Evolutionary conservation across 2,888 invertebrate species (phyloP).

Genomic region (Serrognathus titanus): DNA sequence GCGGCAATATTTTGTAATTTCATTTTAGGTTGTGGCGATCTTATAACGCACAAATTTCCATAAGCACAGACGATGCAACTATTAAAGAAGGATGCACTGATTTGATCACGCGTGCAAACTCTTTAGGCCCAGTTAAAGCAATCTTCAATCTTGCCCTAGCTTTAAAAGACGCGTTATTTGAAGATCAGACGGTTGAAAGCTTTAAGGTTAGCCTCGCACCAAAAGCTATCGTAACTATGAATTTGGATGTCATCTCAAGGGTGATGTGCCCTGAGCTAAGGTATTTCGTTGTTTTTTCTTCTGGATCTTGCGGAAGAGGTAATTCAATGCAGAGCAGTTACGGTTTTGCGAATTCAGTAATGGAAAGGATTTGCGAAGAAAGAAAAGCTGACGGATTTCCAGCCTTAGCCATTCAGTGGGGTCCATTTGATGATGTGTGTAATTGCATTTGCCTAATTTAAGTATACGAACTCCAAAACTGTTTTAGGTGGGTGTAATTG

Average conservation of each 20-base stretch:
- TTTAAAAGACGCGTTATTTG: slow-evolving; percentile 70
- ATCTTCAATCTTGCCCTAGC: slow-evolving; percentile 89
- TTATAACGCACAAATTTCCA: slow-evolving; percentile 62
- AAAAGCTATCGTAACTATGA: slow-evolving; percentile 76
- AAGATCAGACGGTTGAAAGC: slow-evolving; percentile 69
- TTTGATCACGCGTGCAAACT: slow-evolving; percentile 63
- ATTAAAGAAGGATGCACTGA: slow-evolving; percentile 65
- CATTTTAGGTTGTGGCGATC: slow-evolving; percentile 56
- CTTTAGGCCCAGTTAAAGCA: slow-evolving; percentile 72
- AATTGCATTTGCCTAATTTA: slow-evolving; percentile 17
- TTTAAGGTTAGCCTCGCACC: slow-evolving; percentile 69
- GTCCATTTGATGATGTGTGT: slow-evolving; percentile 34
- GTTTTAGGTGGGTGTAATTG: slow-evolving; percentile 20
- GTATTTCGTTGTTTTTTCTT: slow-evolving; percentile 84
- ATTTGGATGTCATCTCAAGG: slow-evolving; percentile 69
- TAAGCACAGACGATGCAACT: slow-evolving; percentile 71
- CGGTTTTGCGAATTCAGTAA: slow-evolving; percentile 82
- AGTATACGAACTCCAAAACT: background rate
- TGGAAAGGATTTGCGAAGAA: slow-evolving; percentile 80
- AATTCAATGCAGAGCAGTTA: slow-evolving; percentile 89
- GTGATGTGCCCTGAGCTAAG: slow-evolving; percentile 52
- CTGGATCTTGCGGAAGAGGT: slow-evolving; percentile 88
- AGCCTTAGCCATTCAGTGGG: slow-evolving; percentile 30
- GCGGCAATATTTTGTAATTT: background rate
- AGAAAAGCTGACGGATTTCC: slow-evolving; percentile 33